A percentile compares a stretch with the other conserved stretches of the same genome.
These are phyloP conservation scores for Elephantulus edwardii DNA, from an alignment of 2,113 vertebrate species.

Conservation along the genomic window DNA sequence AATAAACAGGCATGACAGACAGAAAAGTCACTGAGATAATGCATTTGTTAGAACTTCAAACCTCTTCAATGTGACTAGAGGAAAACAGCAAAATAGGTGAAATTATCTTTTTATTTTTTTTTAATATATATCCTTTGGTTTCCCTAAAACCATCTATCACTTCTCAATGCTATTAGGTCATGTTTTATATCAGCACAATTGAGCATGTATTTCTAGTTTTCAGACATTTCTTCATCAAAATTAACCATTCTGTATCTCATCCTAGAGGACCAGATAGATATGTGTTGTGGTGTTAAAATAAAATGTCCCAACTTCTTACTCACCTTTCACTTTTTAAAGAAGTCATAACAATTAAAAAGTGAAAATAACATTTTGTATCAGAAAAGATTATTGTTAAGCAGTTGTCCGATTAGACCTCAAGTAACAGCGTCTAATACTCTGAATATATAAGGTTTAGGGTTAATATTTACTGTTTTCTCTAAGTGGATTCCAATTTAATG, in stretches of 20 bases:
- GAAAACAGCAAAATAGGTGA: not conserved
- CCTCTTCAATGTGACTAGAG: not conserved
- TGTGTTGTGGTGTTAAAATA: not conserved
- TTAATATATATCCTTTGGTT: not conserved
- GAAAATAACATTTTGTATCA: not conserved
- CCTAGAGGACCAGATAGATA: not conserved
- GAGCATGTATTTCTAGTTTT: not conserved
- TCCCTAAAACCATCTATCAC: not conserved
- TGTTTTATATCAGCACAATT: not conserved
- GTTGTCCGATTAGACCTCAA: not conserved
- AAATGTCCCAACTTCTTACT: not conserved
- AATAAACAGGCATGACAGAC: not conserved
- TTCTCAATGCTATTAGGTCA: not conserved
- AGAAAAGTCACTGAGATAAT: not conserved
- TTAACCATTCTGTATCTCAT: not conserved
- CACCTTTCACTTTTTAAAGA: not conserved
- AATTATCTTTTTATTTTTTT: not conserved
- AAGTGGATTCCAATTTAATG: not conserved
- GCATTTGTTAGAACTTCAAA: not conserved
- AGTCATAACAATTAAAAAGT: not conserved
- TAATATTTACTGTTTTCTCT: not conserved
- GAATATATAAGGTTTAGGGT: not conserved
- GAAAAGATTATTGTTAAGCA: not conserved
- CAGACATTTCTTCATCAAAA: not conserved
- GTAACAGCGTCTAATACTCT: not conserved